Conservation (phyloP, 1,140 invertebrate species). For the Palaemon carinicauda region DNA sequence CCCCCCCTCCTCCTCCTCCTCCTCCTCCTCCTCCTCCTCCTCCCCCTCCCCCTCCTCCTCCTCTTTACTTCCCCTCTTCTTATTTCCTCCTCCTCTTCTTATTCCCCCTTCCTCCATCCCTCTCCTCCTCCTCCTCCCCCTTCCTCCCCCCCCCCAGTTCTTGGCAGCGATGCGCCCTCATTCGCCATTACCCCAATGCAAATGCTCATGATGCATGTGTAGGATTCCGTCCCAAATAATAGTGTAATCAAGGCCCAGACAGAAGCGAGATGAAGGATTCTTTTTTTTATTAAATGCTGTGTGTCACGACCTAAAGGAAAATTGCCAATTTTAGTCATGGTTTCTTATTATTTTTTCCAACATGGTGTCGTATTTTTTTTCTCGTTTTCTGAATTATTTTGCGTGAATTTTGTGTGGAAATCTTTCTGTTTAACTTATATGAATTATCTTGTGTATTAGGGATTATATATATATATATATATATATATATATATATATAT, state of each 20-base stretch:
- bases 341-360: too few species aligned
- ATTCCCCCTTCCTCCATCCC: too few species aligned
- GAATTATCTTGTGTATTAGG: background rate
- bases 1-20: background rate
- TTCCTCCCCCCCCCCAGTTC: background rate
- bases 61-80: too few species aligned
- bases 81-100: background rate
- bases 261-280: background rate
- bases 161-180: background rate
- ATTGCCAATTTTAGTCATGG: too few species aligned
- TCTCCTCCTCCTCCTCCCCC: too few species aligned
- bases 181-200: background rate
- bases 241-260: background rate
- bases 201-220: too few species aligned
- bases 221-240: background rate
- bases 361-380: too few species aligned
- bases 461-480: slow-evolving; percentile 2
- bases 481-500: slow-evolving; percentile 14
- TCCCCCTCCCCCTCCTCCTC: background rate
- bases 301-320: too few species aligned
- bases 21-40: background rate
- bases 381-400: too few species aligned
- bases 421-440: background rate
- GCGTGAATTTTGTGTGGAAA: too few species aligned
- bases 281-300: too few species aligned